Conservation (phyloP, 2,888 invertebrate species). For the Eupeodes latifasciatus region DNA sequence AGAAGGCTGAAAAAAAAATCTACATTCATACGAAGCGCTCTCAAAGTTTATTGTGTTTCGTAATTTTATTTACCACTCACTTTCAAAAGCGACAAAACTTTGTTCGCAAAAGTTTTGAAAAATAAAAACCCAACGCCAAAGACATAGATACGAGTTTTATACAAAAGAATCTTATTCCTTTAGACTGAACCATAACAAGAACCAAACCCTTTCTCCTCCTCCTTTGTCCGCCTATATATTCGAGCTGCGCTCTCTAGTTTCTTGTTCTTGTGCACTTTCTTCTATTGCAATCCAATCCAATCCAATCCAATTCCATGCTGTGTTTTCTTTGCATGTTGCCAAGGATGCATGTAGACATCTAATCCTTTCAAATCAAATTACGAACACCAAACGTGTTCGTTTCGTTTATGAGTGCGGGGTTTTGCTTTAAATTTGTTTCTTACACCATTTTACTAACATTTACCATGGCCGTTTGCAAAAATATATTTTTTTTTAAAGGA, state of each 20-base stretch:
- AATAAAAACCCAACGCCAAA: conserved; percentile 53
- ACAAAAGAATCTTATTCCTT: conserved; percentile 58
- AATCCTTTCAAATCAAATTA: conserved; percentile 76
- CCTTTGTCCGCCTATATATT: neutral
- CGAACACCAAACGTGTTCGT: conserved; percentile 72
- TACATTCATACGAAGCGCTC: conserved; percentile 54
- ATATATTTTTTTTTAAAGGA: neutral
- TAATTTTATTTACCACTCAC: conserved; percentile 75
- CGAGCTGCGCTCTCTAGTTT: neutral
- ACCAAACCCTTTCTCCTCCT: neutral
- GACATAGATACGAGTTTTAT: conserved; percentile 42
- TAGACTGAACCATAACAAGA: neutral
- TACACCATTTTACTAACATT: conserved; percentile 35
- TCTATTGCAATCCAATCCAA: conserved; percentile 37
- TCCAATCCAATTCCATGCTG: conserved; percentile 56
- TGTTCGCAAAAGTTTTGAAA: conserved; percentile 64
- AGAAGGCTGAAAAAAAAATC: neutral
- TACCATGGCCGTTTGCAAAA: neutral
- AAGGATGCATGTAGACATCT: conserved; percentile 76
- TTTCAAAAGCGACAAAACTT: conserved; percentile 74
- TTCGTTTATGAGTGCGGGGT: conserved; percentile 60
- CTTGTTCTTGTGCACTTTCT: conserved; percentile 7
- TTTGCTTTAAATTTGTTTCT: conserved; percentile 70
- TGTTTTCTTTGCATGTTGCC: conserved; percentile 73
- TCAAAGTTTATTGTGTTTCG: conserved; percentile 69